Evolutionary conservation across 2,888 invertebrate species (phyloP).

Genomic region (Lycia hirtaria): DNA sequence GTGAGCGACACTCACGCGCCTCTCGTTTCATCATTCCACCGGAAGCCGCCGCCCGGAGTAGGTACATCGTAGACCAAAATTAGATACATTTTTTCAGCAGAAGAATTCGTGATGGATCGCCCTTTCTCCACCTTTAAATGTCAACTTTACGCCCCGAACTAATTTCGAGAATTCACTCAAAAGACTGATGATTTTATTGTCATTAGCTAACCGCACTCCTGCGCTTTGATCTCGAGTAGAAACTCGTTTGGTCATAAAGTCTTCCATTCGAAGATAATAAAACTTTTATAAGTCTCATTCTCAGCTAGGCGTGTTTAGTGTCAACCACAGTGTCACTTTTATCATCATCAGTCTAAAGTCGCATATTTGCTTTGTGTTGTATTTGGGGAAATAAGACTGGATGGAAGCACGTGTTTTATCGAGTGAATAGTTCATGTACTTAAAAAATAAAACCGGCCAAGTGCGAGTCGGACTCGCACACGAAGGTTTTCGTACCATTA

Average conservation of each 20-base stretch:
- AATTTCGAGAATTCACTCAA: conserved; percentile 47
- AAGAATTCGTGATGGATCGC: conserved; percentile 62
- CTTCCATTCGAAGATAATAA: conserved; percentile 17
- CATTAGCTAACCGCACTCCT: conserved; percentile 34
- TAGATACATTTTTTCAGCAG: conserved; percentile 62
- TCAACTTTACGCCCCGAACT: conserved; percentile 45
- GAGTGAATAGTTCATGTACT: too few species aligned
- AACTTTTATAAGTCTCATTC: neutral
- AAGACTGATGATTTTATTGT: conserved; percentile 51
- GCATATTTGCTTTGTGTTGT: conserved; percentile 5
- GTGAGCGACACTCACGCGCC: conserved; percentile 56
- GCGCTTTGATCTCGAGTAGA: conserved; percentile 46
- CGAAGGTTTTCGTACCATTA: too few species aligned
- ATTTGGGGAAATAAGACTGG: neutral
- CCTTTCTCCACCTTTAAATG: conserved; percentile 47
- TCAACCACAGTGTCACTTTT: neutral
- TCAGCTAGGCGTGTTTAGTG: neutral
- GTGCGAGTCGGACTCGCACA: too few species aligned
- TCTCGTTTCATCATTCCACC: conserved; percentile 54
- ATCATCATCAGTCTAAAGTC: neutral
- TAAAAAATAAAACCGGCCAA: too few species aligned
- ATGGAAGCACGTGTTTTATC: conserved; percentile 10
- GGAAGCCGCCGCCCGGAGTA: conserved; percentile 60
- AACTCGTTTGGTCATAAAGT: conserved; percentile 29
- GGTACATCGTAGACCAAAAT: conserved; percentile 59